These are phyloP conservation scores for Trogon melanurus DNA, from an alignment of 2,113 vertebrate species.

Conservation along the genomic window DNA sequence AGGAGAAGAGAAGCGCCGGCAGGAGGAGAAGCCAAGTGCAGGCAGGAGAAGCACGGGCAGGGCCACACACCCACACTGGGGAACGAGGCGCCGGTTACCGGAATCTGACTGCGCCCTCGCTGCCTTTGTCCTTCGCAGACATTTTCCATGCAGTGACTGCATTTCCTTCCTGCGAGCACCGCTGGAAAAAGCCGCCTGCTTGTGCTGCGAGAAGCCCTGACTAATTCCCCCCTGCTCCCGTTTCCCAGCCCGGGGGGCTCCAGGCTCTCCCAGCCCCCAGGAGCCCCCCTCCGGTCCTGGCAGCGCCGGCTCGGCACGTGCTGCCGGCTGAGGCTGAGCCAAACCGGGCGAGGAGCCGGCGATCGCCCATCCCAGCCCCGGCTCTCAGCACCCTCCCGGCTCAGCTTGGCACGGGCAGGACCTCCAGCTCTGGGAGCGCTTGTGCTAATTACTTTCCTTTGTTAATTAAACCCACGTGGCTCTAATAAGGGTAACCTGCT, in stretches of 20 bases:
- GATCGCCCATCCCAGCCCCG: neutral
- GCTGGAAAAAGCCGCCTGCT: constrained; percentile 62
- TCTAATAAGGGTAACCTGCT: constrained; percentile 83
- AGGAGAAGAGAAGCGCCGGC: neutral
- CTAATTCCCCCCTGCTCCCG: neutral
- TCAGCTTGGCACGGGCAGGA: constrained; percentile 45
- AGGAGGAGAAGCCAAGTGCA: neutral
- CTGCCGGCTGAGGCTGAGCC: neutral
- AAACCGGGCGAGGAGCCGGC: neutral
- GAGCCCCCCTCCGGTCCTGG: neutral
- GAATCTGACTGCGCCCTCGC: constrained; percentile 71
- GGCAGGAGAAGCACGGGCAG: neutral
- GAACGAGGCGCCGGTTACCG: constrained; percentile 45
- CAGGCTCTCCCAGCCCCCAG: accelerated
- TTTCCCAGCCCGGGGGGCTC: neutral
- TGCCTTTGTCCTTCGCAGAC: constrained; percentile 70
- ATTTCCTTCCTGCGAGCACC: constrained; percentile 72
- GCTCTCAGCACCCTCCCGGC: neutral
- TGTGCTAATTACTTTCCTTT: constrained; percentile 79
- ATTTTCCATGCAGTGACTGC: constrained; percentile 74
- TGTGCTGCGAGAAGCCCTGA: constrained; percentile 8
- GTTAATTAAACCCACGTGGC: constrained; percentile 78
- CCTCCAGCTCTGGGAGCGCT: constrained; percentile 34
- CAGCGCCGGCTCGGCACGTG: neutral
- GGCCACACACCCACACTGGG: neutral